Evolutionary conservation across 2,888 invertebrate genomes (phyloP).

Genomic region (Taphrorychus bicolor): DNA sequence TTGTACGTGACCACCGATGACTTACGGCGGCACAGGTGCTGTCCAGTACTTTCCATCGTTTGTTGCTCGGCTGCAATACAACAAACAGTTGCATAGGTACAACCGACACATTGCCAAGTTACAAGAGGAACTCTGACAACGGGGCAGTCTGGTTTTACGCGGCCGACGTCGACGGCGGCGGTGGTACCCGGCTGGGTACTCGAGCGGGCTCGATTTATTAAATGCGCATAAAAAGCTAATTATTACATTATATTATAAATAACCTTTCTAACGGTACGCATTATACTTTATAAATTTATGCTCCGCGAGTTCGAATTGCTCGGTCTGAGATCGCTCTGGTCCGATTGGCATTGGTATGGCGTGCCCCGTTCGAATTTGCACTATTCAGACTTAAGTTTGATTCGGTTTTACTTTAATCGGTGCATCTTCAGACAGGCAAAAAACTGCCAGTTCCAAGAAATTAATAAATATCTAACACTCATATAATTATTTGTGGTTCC

Average conservation of each 20-base stretch:
- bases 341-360: slow-evolving; percentile 2
- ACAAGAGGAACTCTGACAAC: background rate
- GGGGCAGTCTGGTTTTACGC: slow-evolving; percentile 5
- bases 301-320: slow-evolving; percentile 6
- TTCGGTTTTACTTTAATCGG: background rate
- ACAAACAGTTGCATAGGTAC: slow-evolving; percentile 4
- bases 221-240: slow-evolving; percentile 31
- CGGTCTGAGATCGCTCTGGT: slow-evolving; percentile 8
- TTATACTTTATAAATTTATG: slow-evolving; percentile 15
- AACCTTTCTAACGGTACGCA: slow-evolving; percentile 21
- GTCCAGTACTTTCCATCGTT: slow-evolving; percentile 29
- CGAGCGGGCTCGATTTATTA: slow-evolving; percentile 21
- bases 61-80: slow-evolving; percentile 19
- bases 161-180: too few species aligned
- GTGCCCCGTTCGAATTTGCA: slow-evolving; percentile 1
- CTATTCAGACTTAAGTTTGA: background rate
- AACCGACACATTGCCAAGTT: slow-evolving; percentile 10
- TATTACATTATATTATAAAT: slow-evolving; percentile 34
- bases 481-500: too few species aligned
- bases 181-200: background rate
- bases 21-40: slow-evolving; percentile 31
- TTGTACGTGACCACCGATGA: slow-evolving; percentile 35
- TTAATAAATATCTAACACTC: too few species aligned
- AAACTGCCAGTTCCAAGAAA: too few species aligned
- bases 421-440: background rate